Base-by-base conservation (phyloP, 2,113 vertebrate species). In the Brachirus orientalis region DNA sequence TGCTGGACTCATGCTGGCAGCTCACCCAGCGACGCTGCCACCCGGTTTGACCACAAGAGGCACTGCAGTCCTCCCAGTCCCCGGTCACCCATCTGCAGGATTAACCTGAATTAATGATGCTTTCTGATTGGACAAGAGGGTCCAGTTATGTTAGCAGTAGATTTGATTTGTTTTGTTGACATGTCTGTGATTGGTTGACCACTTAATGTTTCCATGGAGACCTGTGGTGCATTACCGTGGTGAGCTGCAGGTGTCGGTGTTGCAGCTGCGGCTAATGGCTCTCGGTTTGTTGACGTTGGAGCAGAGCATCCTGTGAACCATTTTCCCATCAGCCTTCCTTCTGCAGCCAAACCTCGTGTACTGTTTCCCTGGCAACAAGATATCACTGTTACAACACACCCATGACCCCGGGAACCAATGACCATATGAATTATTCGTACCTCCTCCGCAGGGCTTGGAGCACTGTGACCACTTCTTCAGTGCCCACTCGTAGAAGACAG, bases 391-490 rank as follows among this genome's bases (percentile, higher is more conserved):
- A 38, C 48, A 10, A 16, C 13, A 59, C 19, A 37, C 13, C 9
- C 3, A 36, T 69, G 22, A n/a, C 53, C 37, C 0, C 7, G 17
- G 11, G n/a, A 47, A 41, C 28, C 14, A 20, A 10, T 3, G 28
- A 4, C 17, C 19, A 35, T 18, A 36, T 41, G 12, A 7, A n/a
- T 53, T 16, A 1, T 13, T 16, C 36, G 0, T 94, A 99, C 98
- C 98, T 96, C 96, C 96, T 51, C 97, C 97, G 2, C 97, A 99
- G 43, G 95, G 94, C 80, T 95, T 97, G 72, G 98, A 98, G 79
- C 98, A 99, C 40, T 94, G 94, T 0, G 97, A 96, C 98, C 98
- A 99, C 71, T 95, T 98, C 90, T 96, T 98, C 80, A 99, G 90
- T 2, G 97, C 96, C 98, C 98, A 99, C 77, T 98, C 96, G 0